Base-by-base conservation (phyloP, 2,888 invertebrate species). In the Drosophila hamatofila region DNA sequence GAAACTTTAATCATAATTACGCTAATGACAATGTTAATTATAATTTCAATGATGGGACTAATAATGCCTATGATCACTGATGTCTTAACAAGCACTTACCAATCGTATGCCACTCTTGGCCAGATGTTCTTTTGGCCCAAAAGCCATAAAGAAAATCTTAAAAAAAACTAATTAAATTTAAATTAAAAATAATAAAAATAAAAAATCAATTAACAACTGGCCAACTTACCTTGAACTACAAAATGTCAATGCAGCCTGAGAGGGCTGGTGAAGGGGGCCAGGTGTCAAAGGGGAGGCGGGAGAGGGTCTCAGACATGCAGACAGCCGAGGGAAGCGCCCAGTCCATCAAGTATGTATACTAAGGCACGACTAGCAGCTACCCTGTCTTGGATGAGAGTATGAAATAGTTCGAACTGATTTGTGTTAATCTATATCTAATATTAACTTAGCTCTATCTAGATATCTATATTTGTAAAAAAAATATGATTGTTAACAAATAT, bases 221-320 rank as follows among this genome's bases (percentile, higher is more conserved):
- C 71, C 81, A 72, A 81, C 65, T 80, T 60, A 67, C 89, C 89
- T 90, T 89, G 89, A 89, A 89, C 89, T 81, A 89, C 81, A 90
- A 89, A 85, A 64, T 80, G 78, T 72, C 64, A 65, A 54, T 57
- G 61, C 44, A n/a, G 37, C 25, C 25, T 16, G 25, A n/a, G 23
- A 12, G 3, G 46, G 41, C 9, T 6, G 41, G 1, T 8, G 39
- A 35, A 30, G 30, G 2, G 14, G 5, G 35, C 2, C 9, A 30
- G 49, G 12, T 30, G 25, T 27, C 11, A 27, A 48, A 25, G 46
- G n/a, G 11, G 2, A n/a, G 27, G 0, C n/a, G 27, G 30, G 51
- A 9, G 14, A 49, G 12, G 11, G 5, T n/a, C 12, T 21, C n/a
- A 27, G 48, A 11, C 49, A 14, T 8, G 33, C 33, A 33, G 51